Conservation (phyloP, 2,113 vertebrate genomes). For the Climacteris rufus region DNA sequence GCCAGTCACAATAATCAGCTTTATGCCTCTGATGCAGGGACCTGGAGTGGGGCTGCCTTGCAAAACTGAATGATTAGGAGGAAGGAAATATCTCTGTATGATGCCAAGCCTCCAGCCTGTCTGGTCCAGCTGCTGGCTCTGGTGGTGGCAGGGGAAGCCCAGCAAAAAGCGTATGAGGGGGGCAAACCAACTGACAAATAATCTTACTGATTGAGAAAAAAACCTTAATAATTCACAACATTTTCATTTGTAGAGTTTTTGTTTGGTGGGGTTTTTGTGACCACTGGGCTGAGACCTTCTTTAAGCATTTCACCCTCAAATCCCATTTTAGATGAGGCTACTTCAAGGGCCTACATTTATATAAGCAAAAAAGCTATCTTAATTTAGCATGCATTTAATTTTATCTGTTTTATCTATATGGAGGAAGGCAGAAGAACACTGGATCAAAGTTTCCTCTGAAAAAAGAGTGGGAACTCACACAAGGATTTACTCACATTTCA, state of each 20-base stretch:
- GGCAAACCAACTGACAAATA: background rate
- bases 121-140: background rate
- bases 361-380: background rate
- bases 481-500: background rate
- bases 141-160: background rate
- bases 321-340: background rate
- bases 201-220: background rate
- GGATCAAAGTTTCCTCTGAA: background rate
- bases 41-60: background rate
- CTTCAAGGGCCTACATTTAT: background rate
- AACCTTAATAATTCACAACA: background rate
- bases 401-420: background rate
- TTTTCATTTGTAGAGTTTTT: background rate
- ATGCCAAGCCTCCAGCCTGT: background rate
- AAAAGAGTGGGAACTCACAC: background rate
- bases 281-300: background rate
- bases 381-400: background rate
- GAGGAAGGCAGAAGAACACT: background rate
- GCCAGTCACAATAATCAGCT: background rate
- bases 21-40: background rate
- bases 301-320: background rate
- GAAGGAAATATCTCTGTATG: fast-evolving
- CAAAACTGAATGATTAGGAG: background rate
- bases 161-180: background rate
- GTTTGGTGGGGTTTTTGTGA: background rate